Evolutionary conservation across 2,113 vertebrate species (phyloP).

Genomic region (Sinosuthora webbiana): DNA sequence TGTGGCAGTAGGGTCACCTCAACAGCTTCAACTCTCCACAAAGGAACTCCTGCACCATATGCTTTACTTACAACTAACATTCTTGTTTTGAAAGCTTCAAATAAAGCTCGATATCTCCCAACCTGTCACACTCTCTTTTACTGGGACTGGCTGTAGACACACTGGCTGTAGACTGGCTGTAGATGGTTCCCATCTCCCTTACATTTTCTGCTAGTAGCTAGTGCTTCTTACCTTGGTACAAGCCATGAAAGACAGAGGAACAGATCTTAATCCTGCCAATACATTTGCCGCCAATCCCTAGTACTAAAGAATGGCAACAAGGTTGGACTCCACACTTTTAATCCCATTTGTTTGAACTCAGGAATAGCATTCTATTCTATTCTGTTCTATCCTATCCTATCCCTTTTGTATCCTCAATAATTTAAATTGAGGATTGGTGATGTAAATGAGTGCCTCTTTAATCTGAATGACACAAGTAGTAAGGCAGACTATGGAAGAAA

Average conservation of each 20-base stretch:
- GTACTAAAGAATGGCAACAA: neutral
- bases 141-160: neutral
- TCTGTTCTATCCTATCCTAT: too few species aligned
- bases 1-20: neutral
- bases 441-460: neutral
- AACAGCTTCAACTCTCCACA: neutral
- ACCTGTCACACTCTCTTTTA: neutral
- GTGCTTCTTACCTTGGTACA: neutral
- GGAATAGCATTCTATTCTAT: too few species aligned
- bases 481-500: neutral
- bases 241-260: neutral
- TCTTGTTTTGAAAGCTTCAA: neutral
- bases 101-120: neutral
- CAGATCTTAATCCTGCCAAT: neutral
- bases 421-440: neutral
- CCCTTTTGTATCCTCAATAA: neutral
- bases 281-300: neutral
- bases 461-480: neutral
- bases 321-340: neutral
- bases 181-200: neutral
- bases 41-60: neutral
- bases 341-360: neutral
- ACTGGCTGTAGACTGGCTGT: too few species aligned
- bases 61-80: neutral
- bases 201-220: neutral